phyloP scores from a whole-genome alignment of 1,140 invertebrate genomes.

The Scaptomyza hsui region DNA sequence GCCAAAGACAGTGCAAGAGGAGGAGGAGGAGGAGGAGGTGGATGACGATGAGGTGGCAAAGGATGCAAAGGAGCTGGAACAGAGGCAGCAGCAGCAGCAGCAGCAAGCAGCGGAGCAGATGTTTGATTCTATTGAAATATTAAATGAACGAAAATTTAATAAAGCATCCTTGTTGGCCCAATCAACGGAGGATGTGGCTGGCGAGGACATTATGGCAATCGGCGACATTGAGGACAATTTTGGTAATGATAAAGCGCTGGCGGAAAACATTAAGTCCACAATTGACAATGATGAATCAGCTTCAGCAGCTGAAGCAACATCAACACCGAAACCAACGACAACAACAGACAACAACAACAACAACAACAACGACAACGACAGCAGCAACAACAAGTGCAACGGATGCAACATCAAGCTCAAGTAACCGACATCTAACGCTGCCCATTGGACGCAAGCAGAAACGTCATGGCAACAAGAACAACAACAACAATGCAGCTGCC shows the following conservation, averaged over 20 bases:
- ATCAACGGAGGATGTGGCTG: constrained; percentile 15
- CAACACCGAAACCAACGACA: constrained; percentile 10
- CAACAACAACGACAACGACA: constrained; percentile 25
- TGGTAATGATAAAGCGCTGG: constrained; percentile 61
- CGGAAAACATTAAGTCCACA: constrained; percentile 50
- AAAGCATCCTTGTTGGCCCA: constrained; percentile 39
- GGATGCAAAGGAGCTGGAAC: neutral
- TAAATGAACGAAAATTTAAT: constrained; percentile 79
- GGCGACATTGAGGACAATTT: constrained; percentile 74
- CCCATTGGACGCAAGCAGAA: constrained; percentile 59
- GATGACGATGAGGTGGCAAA: neutral
- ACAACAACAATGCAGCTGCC: constrained; percentile 1
- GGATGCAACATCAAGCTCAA: constrained; percentile 6
- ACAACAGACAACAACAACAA: constrained; percentile 3
- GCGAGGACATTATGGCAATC: constrained; percentile 59
- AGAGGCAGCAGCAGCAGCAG: constrained; percentile 5
- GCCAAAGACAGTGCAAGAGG: constrained; percentile 3
- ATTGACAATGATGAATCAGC: constrained; percentile 72
- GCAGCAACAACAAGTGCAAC: constrained; percentile 19
- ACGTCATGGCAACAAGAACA: constrained; percentile 42
- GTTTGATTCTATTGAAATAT: constrained; percentile 77
- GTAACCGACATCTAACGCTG: neutral
- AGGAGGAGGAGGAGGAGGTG: neutral
- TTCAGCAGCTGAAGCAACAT: constrained; percentile 14
- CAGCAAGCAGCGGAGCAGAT: constrained; percentile 44